Percentiles rank a stretch among this genome's conserved stretches.
These are phyloP conservation scores for Ostrea denselamellosa DNA, from an alignment of 1,140 invertebrate species.

Conservation along the genomic window DNA sequence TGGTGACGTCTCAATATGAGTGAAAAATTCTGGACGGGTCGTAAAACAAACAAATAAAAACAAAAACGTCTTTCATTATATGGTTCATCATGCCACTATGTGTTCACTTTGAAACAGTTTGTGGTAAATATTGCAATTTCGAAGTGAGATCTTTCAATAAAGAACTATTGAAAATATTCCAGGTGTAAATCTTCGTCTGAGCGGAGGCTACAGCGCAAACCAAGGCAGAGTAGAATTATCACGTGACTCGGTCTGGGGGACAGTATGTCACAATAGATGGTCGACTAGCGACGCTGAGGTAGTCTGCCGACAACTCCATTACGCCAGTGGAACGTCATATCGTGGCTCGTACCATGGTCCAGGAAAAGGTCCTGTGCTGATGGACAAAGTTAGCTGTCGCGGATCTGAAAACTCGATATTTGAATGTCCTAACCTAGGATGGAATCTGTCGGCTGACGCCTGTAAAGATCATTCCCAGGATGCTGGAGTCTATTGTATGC, in stretches of 20 bases:
- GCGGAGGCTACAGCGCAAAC: constrained; percentile 46
- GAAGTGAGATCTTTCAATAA: too few relatives aligned
- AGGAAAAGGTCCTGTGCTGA: constrained; percentile 57
- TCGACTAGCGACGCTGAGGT: constrained; percentile 64
- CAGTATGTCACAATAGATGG: constrained; percentile 71
- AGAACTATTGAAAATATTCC: background rate
- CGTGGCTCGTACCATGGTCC: constrained; percentile 54
- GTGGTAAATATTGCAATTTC: too few relatives aligned
- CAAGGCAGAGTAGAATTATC: constrained; percentile 80
- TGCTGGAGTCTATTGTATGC: constrained; percentile 66
- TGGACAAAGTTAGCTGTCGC: constrained; percentile 61
- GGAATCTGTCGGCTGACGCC: constrained; percentile 54
- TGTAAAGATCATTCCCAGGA: constrained; percentile 65
- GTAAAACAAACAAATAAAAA: too few relatives aligned
- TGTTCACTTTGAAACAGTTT: too few relatives aligned
- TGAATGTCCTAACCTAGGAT: constrained; percentile 65
- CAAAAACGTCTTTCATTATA: too few relatives aligned
- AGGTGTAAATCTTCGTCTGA: constrained; percentile 60
- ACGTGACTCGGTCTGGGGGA: constrained; percentile 71
- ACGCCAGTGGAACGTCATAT: constrained; percentile 59
- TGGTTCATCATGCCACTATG: too few relatives aligned
- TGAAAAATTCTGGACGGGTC: too few relatives aligned
- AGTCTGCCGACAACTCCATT: constrained; percentile 70
- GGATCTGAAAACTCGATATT: constrained; percentile 62
- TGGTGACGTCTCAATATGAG: too few relatives aligned